phyloP scores from a whole-genome alignment of 2,113 vertebrate species.

The Uria lomvia region DNA sequence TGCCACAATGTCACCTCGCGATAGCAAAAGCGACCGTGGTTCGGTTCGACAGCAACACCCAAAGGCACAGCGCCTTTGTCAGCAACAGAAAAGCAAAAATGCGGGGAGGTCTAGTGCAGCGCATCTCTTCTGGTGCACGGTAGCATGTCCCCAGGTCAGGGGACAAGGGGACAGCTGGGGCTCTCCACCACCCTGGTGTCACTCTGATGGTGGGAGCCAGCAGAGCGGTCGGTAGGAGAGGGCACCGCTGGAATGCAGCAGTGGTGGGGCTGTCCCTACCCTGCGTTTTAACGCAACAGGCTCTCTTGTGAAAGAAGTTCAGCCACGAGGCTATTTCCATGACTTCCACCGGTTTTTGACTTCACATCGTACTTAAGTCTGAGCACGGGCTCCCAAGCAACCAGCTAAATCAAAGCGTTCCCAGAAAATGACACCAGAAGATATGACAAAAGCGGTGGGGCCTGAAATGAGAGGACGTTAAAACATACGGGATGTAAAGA shows the following conservation, averaged over 20 bases:
- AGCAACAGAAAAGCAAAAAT: background rate
- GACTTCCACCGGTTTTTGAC: background rate
- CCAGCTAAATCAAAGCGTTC: accelerated
- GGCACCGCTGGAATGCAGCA: background rate
- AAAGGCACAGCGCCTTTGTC: accelerated
- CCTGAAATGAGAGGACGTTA: background rate
- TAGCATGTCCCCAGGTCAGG: background rate
- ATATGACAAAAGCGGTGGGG: background rate
- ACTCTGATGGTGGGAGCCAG: background rate
- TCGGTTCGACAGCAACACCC: accelerated
- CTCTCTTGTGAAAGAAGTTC: background rate
- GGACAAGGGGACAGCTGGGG: background rate
- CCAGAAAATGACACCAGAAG: background rate
- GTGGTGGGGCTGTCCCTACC: background rate
- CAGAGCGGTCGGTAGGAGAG: background rate
- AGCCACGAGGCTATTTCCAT: background rate
- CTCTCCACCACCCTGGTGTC: background rate
- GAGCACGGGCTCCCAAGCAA: background rate
- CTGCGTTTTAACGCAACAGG: background rate
- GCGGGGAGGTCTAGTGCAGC: background rate
- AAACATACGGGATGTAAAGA: background rate
- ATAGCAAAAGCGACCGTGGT: accelerated
- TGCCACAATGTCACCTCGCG: background rate
- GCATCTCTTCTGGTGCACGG: background rate
- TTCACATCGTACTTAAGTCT: background rate